Evolutionary conservation across 1,140 invertebrate species (phyloP), one percentile per base, ranked within the genome.

Genomic region (Bombus soroeensis): DNA sequence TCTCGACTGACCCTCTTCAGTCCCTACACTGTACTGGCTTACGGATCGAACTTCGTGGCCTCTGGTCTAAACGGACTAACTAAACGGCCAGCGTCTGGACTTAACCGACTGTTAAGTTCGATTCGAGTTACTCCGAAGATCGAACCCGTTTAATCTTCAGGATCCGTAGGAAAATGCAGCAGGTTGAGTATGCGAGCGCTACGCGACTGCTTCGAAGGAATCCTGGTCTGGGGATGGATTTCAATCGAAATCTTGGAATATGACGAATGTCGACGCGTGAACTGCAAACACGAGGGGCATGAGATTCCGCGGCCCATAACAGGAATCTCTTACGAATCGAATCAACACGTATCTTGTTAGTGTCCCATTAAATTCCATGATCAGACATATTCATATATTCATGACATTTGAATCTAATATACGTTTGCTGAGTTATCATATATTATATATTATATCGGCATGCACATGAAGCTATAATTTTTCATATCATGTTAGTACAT

Each of bases 51-150:
- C 89, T 91, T 88, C 76, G 79, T 90, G 73, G 79, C 70, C 83
- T 81, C 71, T 77, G 78, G 43, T 71, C 85, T 85, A 86, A 81
- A 77, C 78, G 80, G 89, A 85, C 80, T 82, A 86, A 78, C 73
- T 86, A 85, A 89, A 87, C 87, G 87, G 71, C 76, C 88, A 68
- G 77, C 86, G 84, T 86, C 74, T 74, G 85, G 90, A 93, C 91
- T 91, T 92, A 93, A 93, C 91, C 92, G 91, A 92, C 88, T 92
- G 92, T 93, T 93, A 93, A 93, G 92, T 92, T 89, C 89, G 83
- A 88, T 86, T 82, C 82, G 90, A 92, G 91, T 92, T 91, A 88
- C 90, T 88, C 66, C 70, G 81, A 87, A 90, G 88, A 91, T 85
- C 83, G 84, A 89, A 68, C 72, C 79, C 64, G 41, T 71, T 53